Conservation (phyloP, 2,113 vertebrate species). For the Phyllostomus hastatus region DNA sequence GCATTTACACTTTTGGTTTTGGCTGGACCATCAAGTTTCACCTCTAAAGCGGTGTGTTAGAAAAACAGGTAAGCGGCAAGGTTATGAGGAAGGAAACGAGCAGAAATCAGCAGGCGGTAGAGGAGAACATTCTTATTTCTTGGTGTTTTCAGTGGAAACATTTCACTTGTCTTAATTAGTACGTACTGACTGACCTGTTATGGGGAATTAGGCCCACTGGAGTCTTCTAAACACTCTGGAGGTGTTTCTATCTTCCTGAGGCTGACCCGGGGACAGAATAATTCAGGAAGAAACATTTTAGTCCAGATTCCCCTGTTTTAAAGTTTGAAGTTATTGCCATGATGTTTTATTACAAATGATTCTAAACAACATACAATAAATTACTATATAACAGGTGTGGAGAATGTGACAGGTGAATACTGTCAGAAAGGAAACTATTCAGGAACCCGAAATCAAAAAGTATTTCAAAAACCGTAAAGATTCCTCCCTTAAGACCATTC, state of each 20-base stretch:
- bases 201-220: slow-evolving; percentile 10
- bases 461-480: background rate
- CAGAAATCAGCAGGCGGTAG: background rate
- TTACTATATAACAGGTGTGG: slow-evolving; percentile 35
- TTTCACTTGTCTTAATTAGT: slow-evolving; percentile 50
- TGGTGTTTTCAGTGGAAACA: slow-evolving; percentile 57
- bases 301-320: background rate
- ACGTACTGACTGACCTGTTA: slow-evolving; percentile 49
- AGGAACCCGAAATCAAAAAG: slow-evolving; percentile 55
- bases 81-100: background rate
- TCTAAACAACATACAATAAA: slow-evolving; percentile 47
- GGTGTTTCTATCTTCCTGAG: slow-evolving; percentile 21
- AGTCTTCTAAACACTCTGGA: slow-evolving; percentile 48
- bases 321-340: background rate
- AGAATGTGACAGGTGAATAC: slow-evolving; percentile 50
- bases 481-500: background rate
- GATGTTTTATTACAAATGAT: slow-evolving; percentile 60
- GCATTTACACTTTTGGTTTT: background rate
- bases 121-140: slow-evolving; percentile 36
- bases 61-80: background rate
- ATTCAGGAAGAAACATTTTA: slow-evolving; percentile 46
- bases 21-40: slow-evolving; percentile 28
- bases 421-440: slow-evolving; percentile 28
- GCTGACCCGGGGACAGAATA: slow-evolving; percentile 7
- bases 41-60: slow-evolving; percentile 8